phyloP scores from a whole-genome alignment of 2,797 vertebrate species.

The Crocidura indochinensis region DNA sequence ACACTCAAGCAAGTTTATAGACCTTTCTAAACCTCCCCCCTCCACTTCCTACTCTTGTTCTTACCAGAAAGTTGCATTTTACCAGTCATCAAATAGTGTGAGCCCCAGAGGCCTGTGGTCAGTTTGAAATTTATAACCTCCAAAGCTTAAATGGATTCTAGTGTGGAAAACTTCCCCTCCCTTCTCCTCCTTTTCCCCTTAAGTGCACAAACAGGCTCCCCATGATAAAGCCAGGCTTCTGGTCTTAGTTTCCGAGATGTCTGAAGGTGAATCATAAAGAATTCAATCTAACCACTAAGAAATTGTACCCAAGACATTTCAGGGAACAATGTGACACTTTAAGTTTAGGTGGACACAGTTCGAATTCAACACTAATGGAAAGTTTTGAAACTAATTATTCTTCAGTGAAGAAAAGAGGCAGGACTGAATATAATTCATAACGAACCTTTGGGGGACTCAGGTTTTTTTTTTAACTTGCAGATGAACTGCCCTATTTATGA shows the following conservation, averaged over 20 bases:
- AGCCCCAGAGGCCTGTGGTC: slow-evolving; percentile 75
- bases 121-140: slow-evolving; percentile 80
- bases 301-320: slow-evolving; percentile 2
- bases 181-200: background rate
- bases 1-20: slow-evolving; percentile 77
- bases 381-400: slow-evolving; percentile 22
- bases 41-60: slow-evolving; percentile 1
- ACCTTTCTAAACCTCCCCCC: slow-evolving; percentile 69
- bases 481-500: slow-evolving; percentile 60
- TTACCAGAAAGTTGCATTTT: slow-evolving; percentile 77
- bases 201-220: slow-evolving; percentile 45
- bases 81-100: slow-evolving; percentile 73
- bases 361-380: background rate
- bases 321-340: slow-evolving; percentile 3
- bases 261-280: slow-evolving; percentile 18
- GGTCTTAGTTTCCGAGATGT: slow-evolving; percentile 32
- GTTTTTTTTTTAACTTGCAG: slow-evolving; percentile 46
- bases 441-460: slow-evolving; percentile 31
- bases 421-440: background rate
- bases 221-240: slow-evolving; percentile 25
- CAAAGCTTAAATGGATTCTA: slow-evolving; percentile 75
- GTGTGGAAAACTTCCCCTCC: background rate
- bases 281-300: slow-evolving; percentile 28
- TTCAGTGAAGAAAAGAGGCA: slow-evolving; percentile 24
- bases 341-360: background rate